Conservation (phyloP, 2,113 vertebrate genomes). For the Forbesichthys papilliferus region DNA sequence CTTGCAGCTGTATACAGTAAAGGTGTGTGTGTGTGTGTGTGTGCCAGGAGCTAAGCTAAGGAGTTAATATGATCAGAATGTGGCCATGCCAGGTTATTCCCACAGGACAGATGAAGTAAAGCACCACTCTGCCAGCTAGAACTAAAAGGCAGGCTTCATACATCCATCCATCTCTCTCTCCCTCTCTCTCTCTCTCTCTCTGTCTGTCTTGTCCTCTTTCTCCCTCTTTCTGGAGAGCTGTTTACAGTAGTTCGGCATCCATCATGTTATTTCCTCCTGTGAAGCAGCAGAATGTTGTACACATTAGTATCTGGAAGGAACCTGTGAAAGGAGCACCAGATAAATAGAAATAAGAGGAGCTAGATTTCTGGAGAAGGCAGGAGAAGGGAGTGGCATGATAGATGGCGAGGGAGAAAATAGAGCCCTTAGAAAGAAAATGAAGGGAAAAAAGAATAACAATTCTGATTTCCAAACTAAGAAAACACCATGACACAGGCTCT, state of each 20-base stretch:
- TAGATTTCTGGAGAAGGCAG: neutral
- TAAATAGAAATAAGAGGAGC: neutral
- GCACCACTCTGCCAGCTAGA: slow-evolving; percentile 32
- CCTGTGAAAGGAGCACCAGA: neutral
- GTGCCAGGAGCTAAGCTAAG: slow-evolving; percentile 18
- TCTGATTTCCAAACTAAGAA: slow-evolving; percentile 12
- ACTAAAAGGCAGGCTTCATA: neutral
- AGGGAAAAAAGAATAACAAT: neutral
- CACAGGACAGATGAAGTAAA: slow-evolving; percentile 39
- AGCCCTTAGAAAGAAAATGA: neutral
- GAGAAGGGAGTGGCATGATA: slow-evolving; percentile 6
- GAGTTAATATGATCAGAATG: slow-evolving; percentile 42
- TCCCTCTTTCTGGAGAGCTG: neutral
- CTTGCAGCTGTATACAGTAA: neutral
- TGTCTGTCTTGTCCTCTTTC: neutral
- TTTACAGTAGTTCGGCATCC: too few species aligned
- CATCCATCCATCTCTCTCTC: neutral
- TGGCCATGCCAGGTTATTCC: slow-evolving; percentile 37
- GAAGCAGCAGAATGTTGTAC: slow-evolving; percentile 13
- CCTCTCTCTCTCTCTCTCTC: neutral
- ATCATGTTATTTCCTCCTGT: too few species aligned
- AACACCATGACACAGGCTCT: neutral
- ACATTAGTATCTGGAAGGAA: slow-evolving; percentile 16
- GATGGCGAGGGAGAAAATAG: slow-evolving; percentile 5
- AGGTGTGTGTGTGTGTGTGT: slow-evolving; percentile 4